These are phyloP conservation scores for Calidris pugnax DNA, from an alignment of 2,113 vertebrate species.

Conservation along the genomic window DNA sequence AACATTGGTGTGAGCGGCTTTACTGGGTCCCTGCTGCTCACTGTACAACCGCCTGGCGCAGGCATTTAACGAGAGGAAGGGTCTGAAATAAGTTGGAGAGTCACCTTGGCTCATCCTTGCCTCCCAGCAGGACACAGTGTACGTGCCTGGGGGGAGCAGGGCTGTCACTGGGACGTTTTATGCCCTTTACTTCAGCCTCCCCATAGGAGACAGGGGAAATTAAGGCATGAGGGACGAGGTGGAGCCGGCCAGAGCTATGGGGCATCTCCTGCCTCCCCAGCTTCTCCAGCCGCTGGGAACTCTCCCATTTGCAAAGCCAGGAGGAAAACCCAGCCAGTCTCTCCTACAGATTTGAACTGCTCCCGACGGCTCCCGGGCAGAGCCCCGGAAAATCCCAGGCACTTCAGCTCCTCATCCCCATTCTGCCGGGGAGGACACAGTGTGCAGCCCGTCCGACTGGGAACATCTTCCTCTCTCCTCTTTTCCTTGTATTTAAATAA, in stretches of 20 bases:
- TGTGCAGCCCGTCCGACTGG: not conserved
- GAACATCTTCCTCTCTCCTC: not conserved
- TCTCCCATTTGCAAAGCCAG: not conserved
- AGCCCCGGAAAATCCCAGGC: not conserved
- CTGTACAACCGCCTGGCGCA: not conserved
- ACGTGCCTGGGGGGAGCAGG: not conserved
- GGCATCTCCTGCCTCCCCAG: not conserved
- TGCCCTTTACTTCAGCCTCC: not conserved
- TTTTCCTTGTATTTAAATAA: slow-evolving; percentile 3
- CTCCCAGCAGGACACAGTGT: not conserved
- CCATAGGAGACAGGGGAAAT: not conserved
- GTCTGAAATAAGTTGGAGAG: slow-evolving; percentile 1
- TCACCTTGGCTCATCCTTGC: slow-evolving; percentile 40
- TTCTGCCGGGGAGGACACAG: not conserved
- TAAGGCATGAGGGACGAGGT: not conserved
- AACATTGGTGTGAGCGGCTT: not conserved
- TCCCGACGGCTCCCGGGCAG: not conserved
- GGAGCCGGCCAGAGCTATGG: not conserved
- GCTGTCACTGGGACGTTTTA: not conserved
- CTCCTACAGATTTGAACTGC: not conserved
- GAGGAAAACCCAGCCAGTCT: not conserved
- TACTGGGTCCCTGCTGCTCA: not conserved
- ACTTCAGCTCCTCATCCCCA: not conserved
- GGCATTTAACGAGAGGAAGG: not conserved
- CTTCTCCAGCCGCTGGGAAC: not conserved